Evolutionary conservation across 2,888 invertebrate species (phyloP), one percentile per base, ranked within the genome.

Genomic region (Actias luna): DNA sequence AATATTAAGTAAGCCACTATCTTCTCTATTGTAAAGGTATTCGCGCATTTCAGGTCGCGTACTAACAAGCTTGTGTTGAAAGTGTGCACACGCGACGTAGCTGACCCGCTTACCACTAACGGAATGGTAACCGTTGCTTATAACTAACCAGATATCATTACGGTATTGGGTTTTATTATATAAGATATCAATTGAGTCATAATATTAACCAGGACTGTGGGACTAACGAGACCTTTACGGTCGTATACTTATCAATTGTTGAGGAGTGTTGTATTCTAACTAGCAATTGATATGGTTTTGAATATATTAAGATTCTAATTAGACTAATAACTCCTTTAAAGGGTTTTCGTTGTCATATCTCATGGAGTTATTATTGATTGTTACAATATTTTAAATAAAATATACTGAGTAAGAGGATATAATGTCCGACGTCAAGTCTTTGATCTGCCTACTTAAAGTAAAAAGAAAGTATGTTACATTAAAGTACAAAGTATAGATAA

Each of bases 31-130:
- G 71, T 64, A 63, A 67, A 74, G 71, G 71, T 64, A 67, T 73
- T 67, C 67, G 63, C 64, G 74, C 74, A 79, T 87, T 87, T 83
- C 76, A 85, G 81, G 76, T 79, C 78, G 78, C 69, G 73, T 73
- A 71, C 75, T 74, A 76, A 73, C 69, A 75, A 76, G 72, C 75
- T 75, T 25, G 78, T 81, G 83, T 88, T 80, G 88, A 88, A 89
- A 87, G 81, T 79, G 80, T 77, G 82, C 76, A 85, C 89, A 84
- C 85, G 88, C 85, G 84, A 83, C 76, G 78, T 75, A 68, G 65
- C 82, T 71, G 92, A 92, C 92, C 92, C 83, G 85, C 86, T 90
- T 90, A 70, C 78, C 85, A 87, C 66, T 73, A 73, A 73, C 73
- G 73, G 73, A 63, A 63, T 65, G 64, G 67, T 64, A 68, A 71